Evolutionary conservation across 2,113 vertebrate genomes (phyloP).

Genomic region (Corythornis madagascariensis): DNA sequence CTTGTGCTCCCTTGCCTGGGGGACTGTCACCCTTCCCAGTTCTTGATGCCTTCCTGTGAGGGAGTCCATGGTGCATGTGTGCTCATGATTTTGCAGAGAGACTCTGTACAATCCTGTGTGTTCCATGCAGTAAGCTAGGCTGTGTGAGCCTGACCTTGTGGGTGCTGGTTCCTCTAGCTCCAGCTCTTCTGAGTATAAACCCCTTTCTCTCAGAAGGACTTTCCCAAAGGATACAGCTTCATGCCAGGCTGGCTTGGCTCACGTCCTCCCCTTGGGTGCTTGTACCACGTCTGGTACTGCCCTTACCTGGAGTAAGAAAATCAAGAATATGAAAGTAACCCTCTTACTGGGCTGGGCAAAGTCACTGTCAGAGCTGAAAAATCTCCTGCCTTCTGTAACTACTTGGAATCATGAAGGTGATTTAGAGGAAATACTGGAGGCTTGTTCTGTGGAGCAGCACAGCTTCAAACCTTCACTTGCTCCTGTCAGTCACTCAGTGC

Average conservation of each 20-base stretch:
- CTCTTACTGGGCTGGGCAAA: neutral
- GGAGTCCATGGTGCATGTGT: neutral
- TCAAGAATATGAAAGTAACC: neutral
- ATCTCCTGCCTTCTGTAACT: neutral
- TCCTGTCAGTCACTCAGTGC: neutral
- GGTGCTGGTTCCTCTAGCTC: neutral
- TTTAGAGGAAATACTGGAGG: neutral
- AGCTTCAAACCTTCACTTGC: neutral
- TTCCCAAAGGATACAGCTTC: neutral
- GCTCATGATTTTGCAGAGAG: neutral
- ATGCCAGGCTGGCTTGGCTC: neutral
- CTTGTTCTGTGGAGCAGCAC: neutral
- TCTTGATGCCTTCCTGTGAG: neutral
- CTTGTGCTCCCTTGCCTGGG: neutral
- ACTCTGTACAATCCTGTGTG: rapidly evolving
- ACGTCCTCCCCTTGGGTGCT: rapidly evolving
- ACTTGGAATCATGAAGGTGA: neutral
- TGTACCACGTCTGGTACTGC: rapidly evolving
- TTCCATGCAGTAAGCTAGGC: too few species aligned
- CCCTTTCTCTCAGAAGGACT: neutral
- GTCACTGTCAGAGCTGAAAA: neutral
- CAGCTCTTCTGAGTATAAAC: neutral
- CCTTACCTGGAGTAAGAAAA: neutral
- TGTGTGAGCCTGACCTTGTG: neutral
- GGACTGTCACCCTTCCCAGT: neutral